Conservation (phyloP, 1,140 invertebrate species). For the Scaptomyza montana region DNA sequence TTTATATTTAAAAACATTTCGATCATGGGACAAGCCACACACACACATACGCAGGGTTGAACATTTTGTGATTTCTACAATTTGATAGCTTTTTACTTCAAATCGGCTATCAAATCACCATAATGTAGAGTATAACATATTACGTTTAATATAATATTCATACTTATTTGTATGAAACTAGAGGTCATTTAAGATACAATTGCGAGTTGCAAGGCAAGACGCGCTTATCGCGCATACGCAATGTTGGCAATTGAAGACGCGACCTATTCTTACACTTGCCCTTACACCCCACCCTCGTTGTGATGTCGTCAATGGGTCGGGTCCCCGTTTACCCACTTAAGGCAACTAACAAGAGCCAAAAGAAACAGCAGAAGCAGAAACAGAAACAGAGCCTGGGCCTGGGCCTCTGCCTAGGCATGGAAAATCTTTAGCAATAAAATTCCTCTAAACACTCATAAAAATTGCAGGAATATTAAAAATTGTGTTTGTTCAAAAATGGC, state of each 20-base stretch:
- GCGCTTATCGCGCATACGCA: conserved; percentile 76
- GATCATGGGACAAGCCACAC: neutral
- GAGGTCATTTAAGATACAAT: conserved; percentile 65
- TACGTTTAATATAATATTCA: conserved; percentile 78
- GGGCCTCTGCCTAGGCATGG: conserved; percentile 50
- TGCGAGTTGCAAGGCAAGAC: conserved; percentile 38
- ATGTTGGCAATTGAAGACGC: conserved; percentile 43
- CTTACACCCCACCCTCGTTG: neutral
- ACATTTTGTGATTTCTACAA: neutral
- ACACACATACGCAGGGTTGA: neutral
- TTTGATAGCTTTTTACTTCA: neutral
- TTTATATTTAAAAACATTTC: neutral
- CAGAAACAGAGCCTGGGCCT: no score
- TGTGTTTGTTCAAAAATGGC: conserved; percentile 73
- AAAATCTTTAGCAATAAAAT: conserved; percentile 83
- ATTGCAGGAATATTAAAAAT: conserved; percentile 84
- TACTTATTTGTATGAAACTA: conserved; percentile 80
- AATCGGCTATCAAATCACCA: neutral
- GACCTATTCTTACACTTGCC: neutral
- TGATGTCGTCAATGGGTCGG: neutral
- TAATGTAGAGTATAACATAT: conserved; percentile 22
- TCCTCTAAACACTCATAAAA: conserved; percentile 84
- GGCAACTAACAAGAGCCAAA: conserved; percentile 33
- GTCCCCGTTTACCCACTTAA: conserved; percentile 8
- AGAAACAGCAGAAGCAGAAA: neutral